Evolutionary conservation across 1,140 invertebrate species (phyloP).

Genomic region (Spodoptera litura): DNA sequence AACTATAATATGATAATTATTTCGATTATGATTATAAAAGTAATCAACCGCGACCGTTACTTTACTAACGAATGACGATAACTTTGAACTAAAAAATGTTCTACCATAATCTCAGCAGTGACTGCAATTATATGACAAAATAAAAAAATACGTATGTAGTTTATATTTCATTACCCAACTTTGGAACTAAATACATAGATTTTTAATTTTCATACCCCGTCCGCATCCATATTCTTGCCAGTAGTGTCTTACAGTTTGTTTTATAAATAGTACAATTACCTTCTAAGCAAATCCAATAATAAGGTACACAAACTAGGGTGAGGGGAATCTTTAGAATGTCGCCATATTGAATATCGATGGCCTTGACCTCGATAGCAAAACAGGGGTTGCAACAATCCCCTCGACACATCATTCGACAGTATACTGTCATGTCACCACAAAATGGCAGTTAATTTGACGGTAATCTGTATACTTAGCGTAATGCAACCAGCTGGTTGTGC

Average conservation of each 20-base stretch:
- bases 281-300: slow-evolving; percentile 33
- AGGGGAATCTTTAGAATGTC: slow-evolving; percentile 52
- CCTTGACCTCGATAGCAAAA: slow-evolving; percentile 60
- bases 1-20: too few relatives aligned
- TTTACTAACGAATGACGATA: too few relatives aligned
- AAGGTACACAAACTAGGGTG: slow-evolving; percentile 49
- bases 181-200: too few relatives aligned
- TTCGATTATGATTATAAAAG: too few relatives aligned
- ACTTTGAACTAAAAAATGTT: too few relatives aligned
- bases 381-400: slow-evolving; percentile 49
- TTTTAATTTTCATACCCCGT: too few relatives aligned
- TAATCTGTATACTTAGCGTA: background rate
- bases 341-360: slow-evolving; percentile 58
- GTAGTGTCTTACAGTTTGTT: background rate
- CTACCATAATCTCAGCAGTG: background rate
- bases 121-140: too few relatives aligned
- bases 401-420: slow-evolving; percentile 41
- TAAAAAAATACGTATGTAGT: too few relatives aligned
- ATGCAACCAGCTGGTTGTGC: background rate
- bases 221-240: too few relatives aligned
- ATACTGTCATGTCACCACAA: slow-evolving; percentile 12
- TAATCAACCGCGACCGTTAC: too few relatives aligned
- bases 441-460: slow-evolving; percentile 14
- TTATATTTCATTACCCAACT: too few relatives aligned
- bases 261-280: background rate